Evolutionary conservation across 64 coral and sea anemone genomes (phyloP).

Genomic region (Porites lutea): DNA sequence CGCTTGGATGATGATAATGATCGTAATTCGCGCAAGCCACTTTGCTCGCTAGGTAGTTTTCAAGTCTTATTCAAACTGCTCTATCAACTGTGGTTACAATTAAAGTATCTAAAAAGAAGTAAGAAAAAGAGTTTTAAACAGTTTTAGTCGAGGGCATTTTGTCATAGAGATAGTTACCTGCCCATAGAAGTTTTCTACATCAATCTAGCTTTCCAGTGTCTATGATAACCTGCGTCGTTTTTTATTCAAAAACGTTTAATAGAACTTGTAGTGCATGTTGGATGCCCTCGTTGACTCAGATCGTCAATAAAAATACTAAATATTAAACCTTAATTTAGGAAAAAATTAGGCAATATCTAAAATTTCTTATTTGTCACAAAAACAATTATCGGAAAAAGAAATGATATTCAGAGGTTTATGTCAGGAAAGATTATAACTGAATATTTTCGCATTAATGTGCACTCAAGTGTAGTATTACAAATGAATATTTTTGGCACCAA

Average conservation of each 20-base stretch:
- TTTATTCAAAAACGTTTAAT: too few relatives aligned
- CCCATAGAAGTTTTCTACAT: not conserved
- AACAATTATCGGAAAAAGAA: not conserved
- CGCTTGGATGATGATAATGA: not conserved
- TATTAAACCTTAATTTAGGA: not conserved
- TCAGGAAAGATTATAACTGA: not conserved
- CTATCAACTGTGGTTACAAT: not conserved
- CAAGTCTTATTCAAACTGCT: not conserved
- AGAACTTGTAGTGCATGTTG: not conserved
- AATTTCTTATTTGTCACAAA: not conserved
- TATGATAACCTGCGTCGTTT: too few relatives aligned
- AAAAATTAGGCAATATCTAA: not conserved
- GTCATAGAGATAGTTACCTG: not conserved
- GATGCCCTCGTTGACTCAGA: conserved; percentile 59
- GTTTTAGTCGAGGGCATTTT: conserved; percentile 17
- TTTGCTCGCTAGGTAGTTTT: not conserved
- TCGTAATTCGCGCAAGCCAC: not conserved
- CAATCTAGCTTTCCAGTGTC: too few relatives aligned
- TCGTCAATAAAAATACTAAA: not conserved
- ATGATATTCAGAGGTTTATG: not conserved
- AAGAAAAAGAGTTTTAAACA: not conserved
- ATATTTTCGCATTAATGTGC: not conserved
- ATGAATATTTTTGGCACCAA: too few relatives aligned
- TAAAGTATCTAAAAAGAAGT: not conserved
- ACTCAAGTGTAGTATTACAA: too few relatives aligned